Conservation (phyloP, 92 coral and sea anemone genomes). For the Epizoanthus rinbou region DNA sequence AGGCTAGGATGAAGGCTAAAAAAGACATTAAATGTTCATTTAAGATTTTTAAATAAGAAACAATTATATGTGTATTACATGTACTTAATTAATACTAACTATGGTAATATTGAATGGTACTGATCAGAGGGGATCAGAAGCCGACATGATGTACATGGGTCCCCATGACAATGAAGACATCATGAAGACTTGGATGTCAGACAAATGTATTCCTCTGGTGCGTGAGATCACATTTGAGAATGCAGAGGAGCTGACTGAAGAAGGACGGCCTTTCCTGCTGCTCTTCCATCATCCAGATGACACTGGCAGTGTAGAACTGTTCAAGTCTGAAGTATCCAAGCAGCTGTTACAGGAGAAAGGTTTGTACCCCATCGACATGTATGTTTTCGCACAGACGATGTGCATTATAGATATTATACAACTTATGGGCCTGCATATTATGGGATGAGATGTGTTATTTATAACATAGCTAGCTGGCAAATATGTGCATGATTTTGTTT, state of each 20-base stretch:
- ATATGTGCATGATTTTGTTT: too few relatives aligned
- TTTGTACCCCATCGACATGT: constrained; percentile 10
- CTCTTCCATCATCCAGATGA: constrained; percentile 93
- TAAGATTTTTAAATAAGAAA: too few relatives aligned
- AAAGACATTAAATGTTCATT: too few relatives aligned
- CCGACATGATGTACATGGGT: constrained; percentile 74
- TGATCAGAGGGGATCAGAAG: constrained; percentile 65
- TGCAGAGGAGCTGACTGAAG: constrained; percentile 98
- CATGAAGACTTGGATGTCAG: constrained; percentile 84
- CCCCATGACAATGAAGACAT: constrained; percentile 63
- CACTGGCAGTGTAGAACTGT: constrained; percentile 68
- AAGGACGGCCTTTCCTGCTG: constrained; percentile 89
- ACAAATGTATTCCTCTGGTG: constrained; percentile 93
- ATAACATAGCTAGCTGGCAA: too few relatives aligned
- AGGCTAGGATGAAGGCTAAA: too few relatives aligned
- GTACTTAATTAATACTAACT: not conserved
- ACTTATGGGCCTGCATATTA: too few relatives aligned
- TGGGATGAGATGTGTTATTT: too few relatives aligned
- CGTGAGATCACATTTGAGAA: constrained; percentile 98
- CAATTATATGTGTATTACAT: not conserved
- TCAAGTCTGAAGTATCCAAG: constrained; percentile 74
- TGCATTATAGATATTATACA: too few relatives aligned
- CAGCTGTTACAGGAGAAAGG: constrained; percentile 89
- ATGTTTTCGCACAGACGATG: not conserved
- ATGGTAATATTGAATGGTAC: not conserved